A percentile compares a stretch with the other conserved stretches of the same genome.
Evolutionary conservation across 2,113 vertebrate species (phyloP).

Genomic region (Cercocebus atys): DNA sequence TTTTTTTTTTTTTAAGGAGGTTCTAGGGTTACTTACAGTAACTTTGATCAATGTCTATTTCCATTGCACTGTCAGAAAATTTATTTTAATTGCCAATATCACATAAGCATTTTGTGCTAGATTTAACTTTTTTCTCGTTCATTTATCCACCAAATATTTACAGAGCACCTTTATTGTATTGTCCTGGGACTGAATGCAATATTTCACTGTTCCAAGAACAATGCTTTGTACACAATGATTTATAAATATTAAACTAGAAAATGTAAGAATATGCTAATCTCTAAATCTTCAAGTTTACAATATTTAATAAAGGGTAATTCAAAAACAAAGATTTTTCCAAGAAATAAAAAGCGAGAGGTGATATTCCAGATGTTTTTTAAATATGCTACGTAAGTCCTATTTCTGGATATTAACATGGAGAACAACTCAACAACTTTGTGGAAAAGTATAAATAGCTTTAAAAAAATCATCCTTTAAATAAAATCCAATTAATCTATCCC

Average conservation of each 20-base stretch:
- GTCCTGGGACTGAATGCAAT: neutral
- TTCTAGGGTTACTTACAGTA: neutral
- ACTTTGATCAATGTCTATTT: constrained; percentile 8
- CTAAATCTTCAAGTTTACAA: neutral
- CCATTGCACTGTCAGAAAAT: neutral
- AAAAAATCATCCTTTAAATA: constrained; percentile 13
- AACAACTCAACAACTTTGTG: neutral
- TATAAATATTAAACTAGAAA: constrained; percentile 20
- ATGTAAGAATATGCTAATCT: neutral
- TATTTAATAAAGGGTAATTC: neutral
- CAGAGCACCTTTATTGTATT: neutral
- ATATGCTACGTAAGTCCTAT: neutral
- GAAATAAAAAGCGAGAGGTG: neutral
- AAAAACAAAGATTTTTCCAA: constrained; percentile 42
- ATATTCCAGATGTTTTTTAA: neutral
- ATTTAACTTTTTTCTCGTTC: constrained; percentile 1
- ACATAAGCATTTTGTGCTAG: neutral
- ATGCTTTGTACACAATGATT: neutral
- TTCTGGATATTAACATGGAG: neutral
- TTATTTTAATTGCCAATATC: neutral
- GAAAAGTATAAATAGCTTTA: neutral
- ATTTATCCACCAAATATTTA: neutral
- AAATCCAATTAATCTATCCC: neutral
- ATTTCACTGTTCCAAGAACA: constrained; percentile 7
- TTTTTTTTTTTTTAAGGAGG: neutral